phyloP scores from a whole-genome alignment of 2,113 vertebrate species.

The Pelobates fuscus region DNA sequence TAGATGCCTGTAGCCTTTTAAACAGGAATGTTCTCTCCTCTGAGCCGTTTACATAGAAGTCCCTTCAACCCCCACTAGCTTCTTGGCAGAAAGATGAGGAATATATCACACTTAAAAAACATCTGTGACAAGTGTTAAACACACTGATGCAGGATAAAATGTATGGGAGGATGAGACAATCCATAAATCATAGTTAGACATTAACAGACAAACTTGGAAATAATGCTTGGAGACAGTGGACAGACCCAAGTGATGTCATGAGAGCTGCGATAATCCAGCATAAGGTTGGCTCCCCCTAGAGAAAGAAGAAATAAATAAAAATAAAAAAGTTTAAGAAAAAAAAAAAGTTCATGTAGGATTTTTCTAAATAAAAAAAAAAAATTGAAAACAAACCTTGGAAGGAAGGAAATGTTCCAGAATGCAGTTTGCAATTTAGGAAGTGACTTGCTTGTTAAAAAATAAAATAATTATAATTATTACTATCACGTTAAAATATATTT shows the following conservation, averaged over 20 bases:
- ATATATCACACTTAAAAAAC: slow-evolving; percentile 51
- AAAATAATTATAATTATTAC: too few relatives aligned
- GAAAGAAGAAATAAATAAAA: too few relatives aligned
- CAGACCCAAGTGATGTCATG: slow-evolving; percentile 41
- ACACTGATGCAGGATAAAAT: slow-evolving; percentile 46
- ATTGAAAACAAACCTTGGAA: too few relatives aligned
- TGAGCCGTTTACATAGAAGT: slow-evolving; percentile 26
- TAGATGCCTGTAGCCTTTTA: slow-evolving; percentile 43
- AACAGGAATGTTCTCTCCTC: slow-evolving; percentile 42
- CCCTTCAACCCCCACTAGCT: slow-evolving; percentile 38
- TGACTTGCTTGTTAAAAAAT: too few relatives aligned
- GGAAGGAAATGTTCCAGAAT: too few relatives aligned
- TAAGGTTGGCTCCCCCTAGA: background rate
- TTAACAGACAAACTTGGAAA: slow-evolving; percentile 37
- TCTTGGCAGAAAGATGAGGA: slow-evolving; percentile 41
- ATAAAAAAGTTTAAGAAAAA: too few relatives aligned
- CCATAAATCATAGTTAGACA: slow-evolving; percentile 46
- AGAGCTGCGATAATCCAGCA: slow-evolving; percentile 2
- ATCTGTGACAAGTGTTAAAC: slow-evolving; percentile 52
- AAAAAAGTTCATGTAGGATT: too few relatives aligned
- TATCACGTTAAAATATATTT: too few relatives aligned
- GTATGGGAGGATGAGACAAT: slow-evolving; percentile 46
- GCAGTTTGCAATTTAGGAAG: too few relatives aligned
- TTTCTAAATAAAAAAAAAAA: too few relatives aligned
- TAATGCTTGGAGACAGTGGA: slow-evolving; percentile 32